Evolutionary conservation across 2,113 vertebrate species (phyloP), one percentile per base, ranked within the genome.

Genomic region (Malurus alboscapulatus): DNA sequence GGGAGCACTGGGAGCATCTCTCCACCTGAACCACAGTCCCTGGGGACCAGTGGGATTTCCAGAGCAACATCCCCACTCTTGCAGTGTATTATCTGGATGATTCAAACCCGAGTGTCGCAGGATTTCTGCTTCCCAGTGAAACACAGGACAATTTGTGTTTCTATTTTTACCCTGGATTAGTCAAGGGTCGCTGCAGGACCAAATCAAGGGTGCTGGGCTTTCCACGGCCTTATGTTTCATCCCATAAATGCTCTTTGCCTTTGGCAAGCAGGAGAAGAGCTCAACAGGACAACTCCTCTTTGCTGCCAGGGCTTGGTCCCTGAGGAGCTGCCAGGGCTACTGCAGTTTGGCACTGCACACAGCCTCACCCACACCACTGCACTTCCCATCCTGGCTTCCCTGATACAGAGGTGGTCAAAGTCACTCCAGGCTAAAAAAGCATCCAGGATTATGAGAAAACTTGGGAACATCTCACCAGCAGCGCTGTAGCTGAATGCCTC

Each of bases 101-200:
- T 62, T 74, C 55, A 21, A 54, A 54, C n/a, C 12, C 42, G 27
- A 69, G 75, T 0, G 0, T 4, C 10, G 17, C 54, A 4, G 10
- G 61, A 27, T 58, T 65, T 58, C 74, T 34, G 48, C 45, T 40
- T 53, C 59, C 55, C 10, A 11, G 24, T 24, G 25, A 48, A 82
- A 48, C 8, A 2, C 17, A 0, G 1, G 59, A n/a, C 25, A n/a
- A 44, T 61, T 65, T 42, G 17, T 9, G 6, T 22, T 63, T 48
- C n/a, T 61, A 5, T 54, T 67, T 68, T 54, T 15, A 18, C 21
- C 9, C 34, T 42, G 62, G 25, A 30, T 71, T 40, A 84, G n/a
- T 16, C 20, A 17, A 40, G 57, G 44, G 17, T 57, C 1, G 6
- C 47, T 62, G 75, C 83, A 40, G 75, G 51, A 85, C 65, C 42